Percentiles rank a stretch among this genome's conserved stretches.
These are phyloP conservation scores for Xestobium rufovillosum DNA, from an alignment of 2,888 invertebrate species.

Conservation along the genomic window DNA sequence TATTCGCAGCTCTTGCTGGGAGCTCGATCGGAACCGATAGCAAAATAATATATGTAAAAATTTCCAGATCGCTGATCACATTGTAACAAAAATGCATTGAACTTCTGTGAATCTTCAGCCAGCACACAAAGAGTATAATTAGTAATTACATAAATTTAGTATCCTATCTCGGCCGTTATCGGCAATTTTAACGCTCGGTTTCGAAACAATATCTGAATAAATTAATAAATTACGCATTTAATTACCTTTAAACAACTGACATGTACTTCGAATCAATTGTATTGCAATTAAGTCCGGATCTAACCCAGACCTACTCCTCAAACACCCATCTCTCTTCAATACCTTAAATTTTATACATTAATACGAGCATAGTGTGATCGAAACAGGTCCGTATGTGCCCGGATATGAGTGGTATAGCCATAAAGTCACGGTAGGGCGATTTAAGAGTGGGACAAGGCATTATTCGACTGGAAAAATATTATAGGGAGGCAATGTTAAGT, in stretches of 20 bases:
- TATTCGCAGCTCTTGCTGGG: background rate
- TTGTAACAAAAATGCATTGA: constrained; percentile 25
- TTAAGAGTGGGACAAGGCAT: constrained; percentile 32
- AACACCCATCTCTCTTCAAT: constrained; percentile 19
- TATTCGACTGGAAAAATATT: constrained; percentile 33
- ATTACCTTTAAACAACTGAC: constrained; percentile 43
- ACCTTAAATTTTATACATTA: constrained; percentile 9
- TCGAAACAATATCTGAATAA: constrained; percentile 45
- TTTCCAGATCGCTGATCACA: constrained; percentile 27
- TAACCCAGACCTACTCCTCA: constrained; percentile 23
- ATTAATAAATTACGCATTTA: constrained; percentile 47
- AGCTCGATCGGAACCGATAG: background rate
- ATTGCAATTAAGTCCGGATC: constrained; percentile 38
- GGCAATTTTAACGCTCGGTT: constrained; percentile 43
- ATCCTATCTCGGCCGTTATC: constrained; percentile 43
- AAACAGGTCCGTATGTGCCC: constrained; percentile 37
- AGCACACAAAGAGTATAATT: constrained; percentile 21
- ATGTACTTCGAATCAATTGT: constrained; percentile 43
- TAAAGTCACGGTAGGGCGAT: constrained; percentile 36
- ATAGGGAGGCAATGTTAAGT: background rate
- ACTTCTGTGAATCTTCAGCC: constrained; percentile 30
- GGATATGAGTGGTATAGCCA: constrained; percentile 41
- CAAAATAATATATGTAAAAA: constrained; percentile 3
- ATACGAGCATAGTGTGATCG: constrained; percentile 14
- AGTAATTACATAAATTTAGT: constrained; percentile 33